A percentile compares a stretch with the other conserved stretches of the same genome.
phyloP scores from a whole-genome alignment of 2,888 invertebrate species.

The Orchesella flavescens region DNA sequence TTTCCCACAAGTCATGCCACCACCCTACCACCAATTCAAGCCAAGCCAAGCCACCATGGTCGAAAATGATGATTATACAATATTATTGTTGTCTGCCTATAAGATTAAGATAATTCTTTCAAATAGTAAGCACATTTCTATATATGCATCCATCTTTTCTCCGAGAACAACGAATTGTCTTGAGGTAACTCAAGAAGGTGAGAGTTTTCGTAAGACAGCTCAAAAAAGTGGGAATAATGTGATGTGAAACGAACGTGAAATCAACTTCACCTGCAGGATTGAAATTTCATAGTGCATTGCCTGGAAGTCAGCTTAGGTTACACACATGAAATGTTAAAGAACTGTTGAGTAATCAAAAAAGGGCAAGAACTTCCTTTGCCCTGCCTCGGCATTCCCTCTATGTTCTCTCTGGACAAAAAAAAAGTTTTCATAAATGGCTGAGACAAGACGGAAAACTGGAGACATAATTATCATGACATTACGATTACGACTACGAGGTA shows the following conservation, averaged over 20 bases:
- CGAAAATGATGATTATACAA: constrained; percentile 4
- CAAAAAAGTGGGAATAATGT: neutral
- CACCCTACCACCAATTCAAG: neutral
- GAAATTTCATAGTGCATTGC: constrained; percentile 17
- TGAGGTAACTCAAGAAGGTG: constrained; percentile 22
- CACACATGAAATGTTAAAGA: neutral
- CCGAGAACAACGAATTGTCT: constrained; percentile 4
- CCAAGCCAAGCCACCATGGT: too few relatives aligned
- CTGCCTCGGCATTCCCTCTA: neutral
- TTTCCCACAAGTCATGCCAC: constrained; percentile 22
- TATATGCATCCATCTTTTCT: neutral
- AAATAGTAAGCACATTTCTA: neutral
- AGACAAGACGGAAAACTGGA: constrained; percentile 48
- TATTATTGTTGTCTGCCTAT: constrained; percentile 7
- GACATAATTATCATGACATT: constrained; percentile 42
- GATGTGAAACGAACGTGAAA: constrained; percentile 13
- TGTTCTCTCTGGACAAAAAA: constrained; percentile 15
- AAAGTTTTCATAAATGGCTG: constrained; percentile 18
- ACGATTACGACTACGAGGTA: neutral
- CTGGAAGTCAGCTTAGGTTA: neutral
- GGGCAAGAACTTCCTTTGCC: constrained; percentile 33
- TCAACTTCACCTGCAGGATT: constrained; percentile 26
- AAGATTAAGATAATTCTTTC: constrained; percentile 4
- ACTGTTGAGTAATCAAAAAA: constrained; percentile 22
- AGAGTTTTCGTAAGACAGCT: constrained; percentile 20